Evolutionary conservation across 92 coral and sea anemone genomes (phyloP).

Genomic region (Epizoanthus scotinus): DNA sequence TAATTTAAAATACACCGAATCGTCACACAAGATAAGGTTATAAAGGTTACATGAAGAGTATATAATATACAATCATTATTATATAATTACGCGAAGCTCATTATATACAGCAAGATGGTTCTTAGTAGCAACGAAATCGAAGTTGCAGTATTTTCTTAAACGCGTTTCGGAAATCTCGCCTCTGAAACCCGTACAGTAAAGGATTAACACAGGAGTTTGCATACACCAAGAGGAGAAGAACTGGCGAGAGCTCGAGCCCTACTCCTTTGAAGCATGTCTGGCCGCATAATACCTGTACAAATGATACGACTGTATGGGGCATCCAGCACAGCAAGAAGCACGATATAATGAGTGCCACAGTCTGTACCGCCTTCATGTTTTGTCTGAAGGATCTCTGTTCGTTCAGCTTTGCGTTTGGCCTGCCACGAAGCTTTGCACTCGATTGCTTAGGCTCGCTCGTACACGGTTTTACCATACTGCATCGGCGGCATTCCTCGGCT

Average conservation of each 20-base stretch:
- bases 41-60: neutral
- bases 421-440: neutral
- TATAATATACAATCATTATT: neutral
- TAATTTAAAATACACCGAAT: no score
- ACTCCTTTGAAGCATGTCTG: neutral
- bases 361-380: constrained; percentile 41
- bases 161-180: constrained; percentile 34
- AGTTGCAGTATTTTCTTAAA: constrained; percentile 35
- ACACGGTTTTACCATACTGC: neutral
- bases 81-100: no score
- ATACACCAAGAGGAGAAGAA: neutral
- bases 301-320: constrained; percentile 16
- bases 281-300: neutral
- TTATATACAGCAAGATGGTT: no score
- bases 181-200: constrained; percentile 29
- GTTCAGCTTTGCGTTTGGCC: constrained; percentile 9
- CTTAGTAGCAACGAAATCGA: neutral
- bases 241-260: neutral
- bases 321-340: constrained; percentile 29
- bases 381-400: constrained; percentile 16
- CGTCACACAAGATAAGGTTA: no score
- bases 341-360: constrained; percentile 30
- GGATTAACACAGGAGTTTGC: constrained; percentile 26
- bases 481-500: constrained; percentile 17
- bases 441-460: constrained; percentile 1